Base-by-base conservation (phyloP, 2,797 vertebrate genomes). In the Tenualosa ilisha region DNA sequence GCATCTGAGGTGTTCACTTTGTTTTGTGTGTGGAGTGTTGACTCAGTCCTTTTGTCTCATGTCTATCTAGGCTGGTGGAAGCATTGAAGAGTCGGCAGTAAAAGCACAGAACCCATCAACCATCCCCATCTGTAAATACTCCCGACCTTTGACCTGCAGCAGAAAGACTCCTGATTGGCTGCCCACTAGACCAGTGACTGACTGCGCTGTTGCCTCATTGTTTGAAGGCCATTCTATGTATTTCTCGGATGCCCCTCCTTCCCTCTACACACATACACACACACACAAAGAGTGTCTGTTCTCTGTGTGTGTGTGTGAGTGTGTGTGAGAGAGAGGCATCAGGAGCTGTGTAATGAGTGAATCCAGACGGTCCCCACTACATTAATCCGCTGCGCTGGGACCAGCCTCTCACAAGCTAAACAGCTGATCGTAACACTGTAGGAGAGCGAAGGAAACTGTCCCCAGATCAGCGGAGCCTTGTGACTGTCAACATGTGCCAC, bases 71-170 rank as follows among this genome's bases (percentile, higher is more conserved):
- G 97, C 92, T 98, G 91, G 98, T 98, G 91, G 98, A 99, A 89
- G 96, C 98, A 26, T 91, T 99, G 90, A 99, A 99, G 94, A 98
- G 96, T 95, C 96, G 98, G 87, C 98, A 99, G 95, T 99, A 96
- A 96, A 89, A 79, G 72, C 86, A 87, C 83, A 50, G 20, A n/a
- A 46, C 15, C 59, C 37, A 54, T 8, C 68, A 68, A 68, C 68
- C 15, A 5, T 40, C 31, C 13, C 68, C 68, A 75, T 90, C 79
- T 95, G 94, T 95, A 94, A 82, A 96, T 95, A 94, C 87, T 89
- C 87, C 91, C 85, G 87, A 91, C 88, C 91, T 90, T 88, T 91
- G 85, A 89, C 87, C 31, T 86, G 79, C 85, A 88, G 87, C 91
- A 88, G 89, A 91, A 92, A 92, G 89, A 92, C 89, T 92, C 91